Conservation (phyloP, 2,113 vertebrate genomes). For the Sphaerodactylus townsendi region DNA sequence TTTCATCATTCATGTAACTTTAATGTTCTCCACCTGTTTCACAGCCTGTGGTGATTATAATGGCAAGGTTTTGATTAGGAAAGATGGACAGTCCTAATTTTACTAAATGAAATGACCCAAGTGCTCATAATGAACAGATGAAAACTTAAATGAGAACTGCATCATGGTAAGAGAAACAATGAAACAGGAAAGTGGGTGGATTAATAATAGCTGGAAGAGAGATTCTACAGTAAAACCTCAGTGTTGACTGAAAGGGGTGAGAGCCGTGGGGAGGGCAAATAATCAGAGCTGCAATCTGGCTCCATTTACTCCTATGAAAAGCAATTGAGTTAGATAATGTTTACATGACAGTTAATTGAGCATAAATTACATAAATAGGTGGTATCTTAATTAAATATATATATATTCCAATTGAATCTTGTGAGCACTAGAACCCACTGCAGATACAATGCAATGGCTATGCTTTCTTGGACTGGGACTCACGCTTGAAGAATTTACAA, state of each 20-base stretch:
- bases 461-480: no score
- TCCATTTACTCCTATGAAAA: not conserved
- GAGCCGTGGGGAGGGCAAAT: conserved; percentile 19
- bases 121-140: conserved; percentile 40
- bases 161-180: conserved; percentile 13
- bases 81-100: conserved; percentile 62
- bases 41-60: conserved; percentile 47
- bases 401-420: not conserved
- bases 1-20: conserved; percentile 32
- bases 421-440: no score
- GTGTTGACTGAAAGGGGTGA: conserved; percentile 28
- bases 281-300: conserved; percentile 16
- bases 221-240: conserved; percentile 39
- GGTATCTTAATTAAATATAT: not conserved
- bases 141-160: conserved; percentile 32
- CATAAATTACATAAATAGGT: not conserved
- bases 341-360: conserved; percentile 21
- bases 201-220: conserved; percentile 29
- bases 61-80: conserved; percentile 61
- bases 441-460: no score
- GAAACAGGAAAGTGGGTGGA: conserved; percentile 39
- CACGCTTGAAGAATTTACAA: no score
- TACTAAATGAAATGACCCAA: conserved; percentile 51
- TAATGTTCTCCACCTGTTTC: conserved; percentile 41
- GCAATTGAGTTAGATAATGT: conserved; percentile 20